Conservation (phyloP, 2,888 invertebrate genomes). For the Julus scanicus region DNA sequence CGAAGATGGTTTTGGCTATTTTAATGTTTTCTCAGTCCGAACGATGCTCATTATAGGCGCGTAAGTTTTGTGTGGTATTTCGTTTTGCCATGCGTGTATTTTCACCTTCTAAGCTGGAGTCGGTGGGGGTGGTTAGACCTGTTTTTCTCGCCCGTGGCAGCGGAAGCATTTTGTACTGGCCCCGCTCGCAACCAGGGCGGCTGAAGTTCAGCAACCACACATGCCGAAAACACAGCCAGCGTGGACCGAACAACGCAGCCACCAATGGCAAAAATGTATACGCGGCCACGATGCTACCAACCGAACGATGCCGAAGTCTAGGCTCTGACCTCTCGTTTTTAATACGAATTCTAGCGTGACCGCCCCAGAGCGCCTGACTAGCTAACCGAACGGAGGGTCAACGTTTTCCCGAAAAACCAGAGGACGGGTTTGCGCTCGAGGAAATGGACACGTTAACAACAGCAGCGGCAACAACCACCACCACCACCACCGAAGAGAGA, state of each 20-base stretch:
- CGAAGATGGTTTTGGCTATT: conserved; percentile 36
- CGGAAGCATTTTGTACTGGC: conserved; percentile 53
- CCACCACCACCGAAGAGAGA: neutral
- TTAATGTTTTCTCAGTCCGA: conserved; percentile 5
- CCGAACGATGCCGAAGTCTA: conserved; percentile 49
- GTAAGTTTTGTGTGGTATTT: neutral
- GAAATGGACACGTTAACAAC: conserved; percentile 45
- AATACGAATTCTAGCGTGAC: conserved; percentile 49
- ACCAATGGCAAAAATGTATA: neutral
- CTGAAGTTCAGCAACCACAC: neutral
- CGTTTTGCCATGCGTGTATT: conserved; percentile 41
- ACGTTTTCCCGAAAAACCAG: conserved; percentile 13
- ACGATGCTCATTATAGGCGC: conserved; percentile 25
- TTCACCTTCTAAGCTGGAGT: conserved; percentile 23
- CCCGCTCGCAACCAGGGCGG: conserved; percentile 41
- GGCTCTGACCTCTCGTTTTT: conserved; percentile 48
- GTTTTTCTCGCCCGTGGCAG: conserved; percentile 54
- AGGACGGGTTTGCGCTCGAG: conserved; percentile 4
- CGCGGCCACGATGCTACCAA: neutral
- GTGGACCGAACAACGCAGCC: neutral
- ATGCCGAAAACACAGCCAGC: neutral
- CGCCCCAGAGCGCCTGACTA: conserved; percentile 48
- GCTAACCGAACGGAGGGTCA: conserved; percentile 34
- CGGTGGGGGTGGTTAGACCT: conserved; percentile 52
- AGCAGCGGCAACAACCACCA: neutral